Evolutionary conservation across 2,888 invertebrate genomes (phyloP), one percentile per base, ranked within the genome.

Genomic region (Pachycephus smyrnensis): DNA sequence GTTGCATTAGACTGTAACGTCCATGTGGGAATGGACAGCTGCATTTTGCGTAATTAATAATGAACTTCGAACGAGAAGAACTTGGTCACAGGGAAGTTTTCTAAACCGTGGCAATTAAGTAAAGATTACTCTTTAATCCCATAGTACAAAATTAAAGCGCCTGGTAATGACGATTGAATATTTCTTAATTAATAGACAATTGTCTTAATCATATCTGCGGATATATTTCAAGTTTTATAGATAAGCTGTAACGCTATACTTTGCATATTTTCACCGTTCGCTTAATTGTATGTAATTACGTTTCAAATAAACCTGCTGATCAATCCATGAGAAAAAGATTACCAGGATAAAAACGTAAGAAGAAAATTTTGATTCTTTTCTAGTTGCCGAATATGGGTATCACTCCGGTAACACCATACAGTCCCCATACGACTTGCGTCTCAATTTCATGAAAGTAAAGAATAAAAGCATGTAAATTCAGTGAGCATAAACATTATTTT

Each of bases 381-480:
- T 1, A 33, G 3, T 33, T 33, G 33, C 33, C 33, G 33, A 33
- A 33, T 33, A 33, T 33, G 33, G 33, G 33, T 33, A 33, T 33
- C 33, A 33, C 33, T 33, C 33, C 4, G 33, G 33, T 33, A 33
- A 33, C 33, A 4, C 1, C 33, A 33, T 33, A 33, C 3, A 33
- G 4, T 33, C 4, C 33, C 33, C 4, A 33, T 33, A 33, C 4
- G 4, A 33, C 33, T 33, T 4, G 33, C 33, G 33, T 33, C 33
- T 33, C 33, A 33, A 33, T 33, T 33, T 33, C 4, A 33, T 4
- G 4, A 33, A 33, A 71, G 75, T 75, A 75, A 74, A 75, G 68
- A 75, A 77, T 75, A 77, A 77, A 75, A 77, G 74, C 69, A 77
- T 77, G 71, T 69, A 77, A 77, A 77, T 77, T 75, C 77, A 77